Evolutionary conservation across 2,797 vertebrate genomes (phyloP), one percentile per base, ranked within the genome.

Genomic region (Geotrypetes seraphini): DNA sequence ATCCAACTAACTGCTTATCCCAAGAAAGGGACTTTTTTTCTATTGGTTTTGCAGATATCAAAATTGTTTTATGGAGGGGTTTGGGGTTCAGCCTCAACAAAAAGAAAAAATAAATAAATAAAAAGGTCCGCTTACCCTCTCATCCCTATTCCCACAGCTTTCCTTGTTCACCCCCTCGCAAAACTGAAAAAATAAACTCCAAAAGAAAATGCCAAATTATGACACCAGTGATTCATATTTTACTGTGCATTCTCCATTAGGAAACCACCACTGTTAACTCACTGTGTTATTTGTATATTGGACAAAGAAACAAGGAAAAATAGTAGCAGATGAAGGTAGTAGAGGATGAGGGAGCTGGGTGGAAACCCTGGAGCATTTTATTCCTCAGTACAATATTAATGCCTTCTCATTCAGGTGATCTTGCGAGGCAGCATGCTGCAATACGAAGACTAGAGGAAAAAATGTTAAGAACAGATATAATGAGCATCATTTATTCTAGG

Each of bases 121-220:
- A n/a, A n/a, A n/a, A n/a, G n/a, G n/a, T n/a, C n/a, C n/a, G n/a
- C n/a, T n/a, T n/a, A n/a, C n/a, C n/a, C n/a, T n/a, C n/a, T n/a
- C n/a, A n/a, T n/a, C n/a, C n/a, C n/a, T n/a, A n/a, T n/a, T n/a
- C n/a, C n/a, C n/a, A n/a, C n/a, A n/a, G 57, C 56, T 57, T 75
- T 71, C 70, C 63, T 56, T 69, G 46, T 60, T 61, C 50, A n/a
- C n/a, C n/a, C n/a, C n/a, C n/a, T 51, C 68, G 63, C 30, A 63
- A 62, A 70, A 78, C 73, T 79, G 66, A 78, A 73, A 66, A n/a
- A n/a, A n/a, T n/a, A 69, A 84, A 80, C 78, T 83, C 74, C 80
- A 82, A 78, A 80, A 83, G 76, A 86, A 88, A 86, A 91, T 83
- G 87, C 88, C 89, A 90, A 90, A 86, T 87, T 75, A 60, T 60